Evolutionary conservation across 2,888 invertebrate genomes (phyloP).

Genomic region (Linnaemya tessellans): DNA sequence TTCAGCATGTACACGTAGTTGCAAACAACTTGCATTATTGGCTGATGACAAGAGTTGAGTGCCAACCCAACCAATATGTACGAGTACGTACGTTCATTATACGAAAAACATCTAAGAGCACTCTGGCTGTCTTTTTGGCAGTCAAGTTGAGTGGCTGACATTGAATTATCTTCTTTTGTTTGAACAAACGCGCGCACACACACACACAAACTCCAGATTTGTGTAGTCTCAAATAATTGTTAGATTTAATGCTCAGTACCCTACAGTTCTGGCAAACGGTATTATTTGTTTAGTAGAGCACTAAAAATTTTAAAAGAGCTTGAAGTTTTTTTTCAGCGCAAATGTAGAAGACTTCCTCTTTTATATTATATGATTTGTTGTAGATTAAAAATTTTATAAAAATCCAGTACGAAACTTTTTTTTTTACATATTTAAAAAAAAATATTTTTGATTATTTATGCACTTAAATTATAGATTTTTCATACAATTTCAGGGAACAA

Average conservation of each 20-base stretch:
- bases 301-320: background rate
- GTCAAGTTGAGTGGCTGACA: conserved; percentile 64
- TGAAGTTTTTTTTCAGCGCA: background rate
- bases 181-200: background rate
- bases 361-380: too few relatives aligned
- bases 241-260: conserved; percentile 7
- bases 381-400: too few relatives aligned
- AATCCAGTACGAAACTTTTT: too few relatives aligned
- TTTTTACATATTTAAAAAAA: too few relatives aligned
- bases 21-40: background rate
- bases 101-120: conserved; percentile 3
- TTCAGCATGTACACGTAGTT: background rate
- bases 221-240: conserved; percentile 7
- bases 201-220: background rate
- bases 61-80: background rate
- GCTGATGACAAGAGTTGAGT: conserved; percentile 13
- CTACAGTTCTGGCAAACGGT: background rate
- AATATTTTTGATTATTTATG: too few relatives aligned
- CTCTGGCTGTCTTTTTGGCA: conserved; percentile 48
- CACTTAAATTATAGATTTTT: too few relatives aligned
- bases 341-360: too few relatives aligned
- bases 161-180: conserved; percentile 62
- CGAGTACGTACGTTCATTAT: conserved; percentile 41
- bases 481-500: too few relatives aligned
- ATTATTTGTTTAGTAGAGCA: background rate